Base-by-base conservation (phyloP, 2,888 invertebrate species). In the Agonopterix arenella region DNA sequence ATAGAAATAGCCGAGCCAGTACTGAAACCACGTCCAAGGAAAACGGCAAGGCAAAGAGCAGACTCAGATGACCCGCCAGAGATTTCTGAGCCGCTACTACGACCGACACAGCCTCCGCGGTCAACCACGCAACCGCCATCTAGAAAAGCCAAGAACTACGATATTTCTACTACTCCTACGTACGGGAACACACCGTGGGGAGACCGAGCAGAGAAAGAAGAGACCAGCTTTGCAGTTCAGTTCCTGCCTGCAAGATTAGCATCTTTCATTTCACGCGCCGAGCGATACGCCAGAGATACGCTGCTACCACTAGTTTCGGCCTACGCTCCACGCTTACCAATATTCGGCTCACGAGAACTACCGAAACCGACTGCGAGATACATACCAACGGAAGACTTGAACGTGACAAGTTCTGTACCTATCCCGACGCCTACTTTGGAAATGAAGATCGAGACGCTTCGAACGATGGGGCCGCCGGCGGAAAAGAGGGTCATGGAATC, bases 191-290 rank as follows among this genome's bases (percentile, higher is more conserved):
- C 68, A 52, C 61, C 67, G 13, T 76, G 66, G 72, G 75, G 78
- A 52, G 78, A 79, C 52, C 69, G 73, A 50, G 74, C 64, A 1
- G 86, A 76, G 61, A 88, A 74, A 60, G 83, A 76, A 55, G 80
- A 83, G 53, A 55, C 76, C 5, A 77, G 88, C 52, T 89, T 92
- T 51, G 95, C 93, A 0, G 94, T 96, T 0, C 96, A 96, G 72
- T 92, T 95, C 66, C 81, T 96, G 44, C 96, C 96, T 0, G 93
- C 95, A 57, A 90, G 95, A 37, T 77, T 96, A 1, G 95, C 95
- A 0, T 93, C 93, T 4, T 92, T 96, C 75, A 91, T 96, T 45
- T 94, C 95, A 41, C 92, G 95, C 60, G 96, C 96, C 0, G 96
- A 96, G 68, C 90, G 93, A 46, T 96, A 96, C 73, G 95, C 96